Base-by-base conservation (phyloP, 2,888 invertebrate species). In the Ichneumon xanthorius region DNA sequence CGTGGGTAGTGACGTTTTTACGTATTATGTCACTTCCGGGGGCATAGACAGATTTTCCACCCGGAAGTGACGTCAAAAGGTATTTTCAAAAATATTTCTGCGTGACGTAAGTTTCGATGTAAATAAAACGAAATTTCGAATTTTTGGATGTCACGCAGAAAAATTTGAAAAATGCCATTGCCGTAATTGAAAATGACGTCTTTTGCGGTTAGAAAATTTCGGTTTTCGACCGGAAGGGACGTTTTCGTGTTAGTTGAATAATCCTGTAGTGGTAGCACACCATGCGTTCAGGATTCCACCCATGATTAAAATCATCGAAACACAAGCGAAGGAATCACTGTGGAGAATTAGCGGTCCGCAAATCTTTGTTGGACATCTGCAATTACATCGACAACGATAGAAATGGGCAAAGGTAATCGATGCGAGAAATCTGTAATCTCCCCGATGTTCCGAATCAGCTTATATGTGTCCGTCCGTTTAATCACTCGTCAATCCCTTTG, bases 401-500 rank as follows among this genome's bases (percentile, higher is more conserved):
- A 33, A 61, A 26, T 61, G 16, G 33, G 30, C 4, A 7, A 61
- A 61, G 61, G 33, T 61, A 16, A 61, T 61, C 33, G 61, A 61
- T 30, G 16, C 26, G 33, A 6, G 26, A 26, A 6, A 61, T 76
- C 19, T 19, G 22, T 40, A 33, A 40, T 58, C 14, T 22, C 22
- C 45, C 22, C 4, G 45, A 45, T 30, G 65, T 63, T 33, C 61
- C 4, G 75, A 7, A 53, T 61, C 40, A 26, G 22, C 2, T 30
- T 37, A 50, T 76, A 50, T 1, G 33, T 33, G 26, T 26, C 58
- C n/a, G 19, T 45, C 67, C 40, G 53, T 19, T 68, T 30, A 70
- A 61, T 78, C 58, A 67, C 26, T 45, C 16, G 70, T 70, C 70
- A 61, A 70, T 78, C 26, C 40, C 58, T 70, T 61, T 48, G 78